These are phyloP conservation scores for Rhegmatorhina hoffmannsi DNA, from an alignment of 2,113 vertebrate species.

Conservation along the genomic window DNA sequence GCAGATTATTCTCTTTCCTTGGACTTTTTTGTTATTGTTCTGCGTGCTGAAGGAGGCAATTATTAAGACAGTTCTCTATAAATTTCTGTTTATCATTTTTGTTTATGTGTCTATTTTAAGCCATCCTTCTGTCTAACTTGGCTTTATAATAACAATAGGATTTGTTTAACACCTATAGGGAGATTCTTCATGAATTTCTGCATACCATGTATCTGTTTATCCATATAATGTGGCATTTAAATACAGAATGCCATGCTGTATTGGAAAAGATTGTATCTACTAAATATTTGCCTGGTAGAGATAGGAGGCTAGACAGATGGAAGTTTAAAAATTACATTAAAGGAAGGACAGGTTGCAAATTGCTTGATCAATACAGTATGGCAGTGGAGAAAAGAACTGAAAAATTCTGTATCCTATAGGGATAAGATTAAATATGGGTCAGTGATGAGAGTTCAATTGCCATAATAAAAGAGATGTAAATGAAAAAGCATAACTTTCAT, in stretches of 20 bases:
- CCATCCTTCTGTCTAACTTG: not conserved
- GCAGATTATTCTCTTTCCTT: not conserved
- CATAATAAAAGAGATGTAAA: constrained; percentile 44
- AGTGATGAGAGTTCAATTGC: constrained; percentile 43
- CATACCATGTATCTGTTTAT: not conserved
- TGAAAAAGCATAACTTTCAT: constrained; percentile 21
- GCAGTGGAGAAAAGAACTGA: not conserved
- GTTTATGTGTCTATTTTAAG: not conserved
- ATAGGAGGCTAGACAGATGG: not conserved
- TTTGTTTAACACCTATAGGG: not conserved
- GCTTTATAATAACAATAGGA: not conserved
- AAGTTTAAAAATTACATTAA: constrained; percentile 13
- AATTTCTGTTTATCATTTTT: not conserved
- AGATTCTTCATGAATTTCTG: not conserved
- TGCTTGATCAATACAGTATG: constrained; percentile 20
- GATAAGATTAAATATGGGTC: constrained; percentile 24
- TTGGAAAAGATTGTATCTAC: not conserved
- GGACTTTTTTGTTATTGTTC: not conserved
- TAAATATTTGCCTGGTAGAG: not conserved
- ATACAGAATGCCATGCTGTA: not conserved
- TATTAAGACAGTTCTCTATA: not conserved
- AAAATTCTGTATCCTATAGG: not conserved
- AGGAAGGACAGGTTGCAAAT: constrained; percentile 4
- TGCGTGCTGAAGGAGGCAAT: not conserved
- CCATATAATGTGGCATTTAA: not conserved